These are phyloP conservation scores for Lathamus discolor DNA, from an alignment of 2,113 vertebrate genomes.

Conservation along the genomic window DNA sequence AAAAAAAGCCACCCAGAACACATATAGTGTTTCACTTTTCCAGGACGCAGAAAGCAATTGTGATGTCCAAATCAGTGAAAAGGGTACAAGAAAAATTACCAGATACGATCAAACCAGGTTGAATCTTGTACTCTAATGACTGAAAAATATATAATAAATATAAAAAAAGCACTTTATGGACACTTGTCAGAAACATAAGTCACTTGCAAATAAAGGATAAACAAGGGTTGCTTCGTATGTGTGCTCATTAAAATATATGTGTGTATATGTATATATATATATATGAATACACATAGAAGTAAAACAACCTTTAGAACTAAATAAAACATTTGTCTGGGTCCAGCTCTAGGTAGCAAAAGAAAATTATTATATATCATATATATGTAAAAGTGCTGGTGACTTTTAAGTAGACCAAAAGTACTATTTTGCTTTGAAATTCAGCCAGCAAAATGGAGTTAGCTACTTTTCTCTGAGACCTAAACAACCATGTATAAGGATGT, in stretches of 20 bases:
- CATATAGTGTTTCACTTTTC: neutral
- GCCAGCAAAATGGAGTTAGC: neutral
- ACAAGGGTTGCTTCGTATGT: accelerated
- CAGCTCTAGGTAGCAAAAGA: neutral
- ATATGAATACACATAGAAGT: neutral
- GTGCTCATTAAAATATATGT: neutral
- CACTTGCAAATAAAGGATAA: neutral
- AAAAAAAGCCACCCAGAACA: no score
- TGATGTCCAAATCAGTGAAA: neutral
- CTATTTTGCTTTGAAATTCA: neutral
- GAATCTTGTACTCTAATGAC: neutral
- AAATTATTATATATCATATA: neutral
- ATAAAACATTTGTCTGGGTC: neutral
- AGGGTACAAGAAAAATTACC: neutral
- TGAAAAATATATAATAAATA: neutral
- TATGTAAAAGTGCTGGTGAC: neutral
- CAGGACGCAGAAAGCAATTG: neutral
- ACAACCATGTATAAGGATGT: neutral
- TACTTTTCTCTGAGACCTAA: neutral
- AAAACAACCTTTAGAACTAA: neutral
- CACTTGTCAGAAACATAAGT: neutral
- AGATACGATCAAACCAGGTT: neutral
- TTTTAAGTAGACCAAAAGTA: neutral
- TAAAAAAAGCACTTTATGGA: neutral
- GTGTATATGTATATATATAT: neutral